Percentiles rank a stretch among this genome's conserved stretches.
Evolutionary conservation across 37 sponge, comb jelly and placozoan genomes (phyloP).

Genomic region (Halisarca cf. caerulea): DNA sequence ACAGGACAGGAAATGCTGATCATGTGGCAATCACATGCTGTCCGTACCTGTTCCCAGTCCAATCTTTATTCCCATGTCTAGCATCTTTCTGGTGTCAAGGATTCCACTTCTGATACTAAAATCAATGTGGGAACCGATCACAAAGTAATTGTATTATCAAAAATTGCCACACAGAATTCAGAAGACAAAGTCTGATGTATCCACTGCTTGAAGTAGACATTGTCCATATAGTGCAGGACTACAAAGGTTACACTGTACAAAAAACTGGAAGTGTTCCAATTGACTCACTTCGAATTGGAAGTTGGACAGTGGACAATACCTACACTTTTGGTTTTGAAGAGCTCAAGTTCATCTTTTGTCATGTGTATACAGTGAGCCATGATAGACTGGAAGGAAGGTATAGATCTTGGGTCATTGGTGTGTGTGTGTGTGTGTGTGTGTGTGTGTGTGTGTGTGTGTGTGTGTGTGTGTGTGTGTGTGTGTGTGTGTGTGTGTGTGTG

Average conservation of each 20-base stretch:
- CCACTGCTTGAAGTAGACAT: no score
- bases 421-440: no score
- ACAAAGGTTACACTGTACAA: no score
- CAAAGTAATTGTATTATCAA: no score
- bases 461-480: constrained; percentile 21
- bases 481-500: constrained; percentile 17
- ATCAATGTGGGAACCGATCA: not conserved
- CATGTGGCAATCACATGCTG: no score
- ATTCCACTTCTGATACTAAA: constrained; percentile 54
- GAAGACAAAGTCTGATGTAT: no score
- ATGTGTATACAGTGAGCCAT: constrained; percentile 77
- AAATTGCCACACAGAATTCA: no score
- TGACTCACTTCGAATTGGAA: constrained; percentile 69
- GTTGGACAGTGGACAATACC: constrained; percentile 80
- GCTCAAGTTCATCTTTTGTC: constrained; percentile 45
- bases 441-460: no score
- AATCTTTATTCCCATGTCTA: constrained; percentile 58
- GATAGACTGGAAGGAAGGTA: not conserved
- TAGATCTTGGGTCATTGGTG: not conserved
- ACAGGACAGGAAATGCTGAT: no score
- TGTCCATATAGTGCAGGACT: no score
- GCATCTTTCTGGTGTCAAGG: constrained; percentile 45
- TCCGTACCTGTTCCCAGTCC: constrained; percentile 69
- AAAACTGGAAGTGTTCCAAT: no score
- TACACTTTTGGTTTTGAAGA: constrained; percentile 43